Evolutionary conservation across 2,888 invertebrate genomes (phyloP).

Genomic region (Helleia helle): DNA sequence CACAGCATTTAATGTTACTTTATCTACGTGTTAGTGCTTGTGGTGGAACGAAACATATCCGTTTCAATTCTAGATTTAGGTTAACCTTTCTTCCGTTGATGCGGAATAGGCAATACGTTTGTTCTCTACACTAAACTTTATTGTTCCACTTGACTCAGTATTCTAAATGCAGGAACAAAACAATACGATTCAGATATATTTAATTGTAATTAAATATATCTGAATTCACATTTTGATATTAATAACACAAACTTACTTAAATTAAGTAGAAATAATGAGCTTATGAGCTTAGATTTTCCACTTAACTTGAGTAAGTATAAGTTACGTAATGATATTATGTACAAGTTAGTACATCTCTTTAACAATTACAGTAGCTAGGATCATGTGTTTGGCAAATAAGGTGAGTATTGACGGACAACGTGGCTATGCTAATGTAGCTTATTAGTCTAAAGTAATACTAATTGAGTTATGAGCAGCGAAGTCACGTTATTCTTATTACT

Average conservation of each 20-base stretch:
- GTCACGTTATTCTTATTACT: not conserved
- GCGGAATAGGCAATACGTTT: conserved; percentile 24
- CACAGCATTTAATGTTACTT: conserved; percentile 58
- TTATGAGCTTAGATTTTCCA: not conserved
- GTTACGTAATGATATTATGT: not conserved
- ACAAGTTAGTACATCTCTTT: not conserved
- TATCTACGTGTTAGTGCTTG: conserved; percentile 59
- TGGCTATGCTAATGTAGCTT: not conserved
- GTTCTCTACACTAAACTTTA: conserved; percentile 11
- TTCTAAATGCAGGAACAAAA: conserved; percentile 3
- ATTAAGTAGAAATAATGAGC: not conserved
- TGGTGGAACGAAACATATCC: conserved; percentile 45
- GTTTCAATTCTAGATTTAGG: conserved; percentile 40
- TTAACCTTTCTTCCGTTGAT: conserved; percentile 37
- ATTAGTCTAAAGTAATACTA: not conserved
- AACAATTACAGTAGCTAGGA: not conserved
- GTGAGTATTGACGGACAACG: not conserved
- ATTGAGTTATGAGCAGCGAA: not conserved
- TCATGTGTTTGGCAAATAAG: not conserved
- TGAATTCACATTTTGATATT: not conserved
- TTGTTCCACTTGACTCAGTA: not conserved
- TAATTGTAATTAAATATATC: no score
- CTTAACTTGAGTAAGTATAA: not conserved
- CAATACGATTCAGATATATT: no score
- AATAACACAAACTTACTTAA: not conserved